These are phyloP conservation scores for Euwallacea similis DNA, from an alignment of 1,140 invertebrate genomes.

Conservation along the genomic window DNA sequence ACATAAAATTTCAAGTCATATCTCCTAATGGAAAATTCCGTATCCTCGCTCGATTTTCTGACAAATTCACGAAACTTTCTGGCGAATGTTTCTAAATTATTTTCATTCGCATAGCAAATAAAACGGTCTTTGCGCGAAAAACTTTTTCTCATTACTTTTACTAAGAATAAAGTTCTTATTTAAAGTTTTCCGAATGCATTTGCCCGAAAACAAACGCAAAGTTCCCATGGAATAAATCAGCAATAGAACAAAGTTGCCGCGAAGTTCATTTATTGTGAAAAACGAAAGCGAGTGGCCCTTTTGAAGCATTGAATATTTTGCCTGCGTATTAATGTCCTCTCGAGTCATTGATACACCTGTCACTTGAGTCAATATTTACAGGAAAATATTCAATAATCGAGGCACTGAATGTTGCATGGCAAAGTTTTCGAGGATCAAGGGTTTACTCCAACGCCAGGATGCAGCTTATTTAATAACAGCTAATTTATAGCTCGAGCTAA, in stretches of 20 bases:
- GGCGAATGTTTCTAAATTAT: background rate
- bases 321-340: too few species aligned
- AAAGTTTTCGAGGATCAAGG: background rate
- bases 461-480: conserved; percentile 23
- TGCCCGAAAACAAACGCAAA: conserved; percentile 12
- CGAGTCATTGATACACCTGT: too few species aligned
- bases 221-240: conserved; percentile 13
- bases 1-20: background rate
- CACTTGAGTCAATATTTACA: too few species aligned
- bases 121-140: conserved; percentile 1
- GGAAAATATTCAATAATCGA: too few species aligned
- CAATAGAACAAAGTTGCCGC: conserved; percentile 13
- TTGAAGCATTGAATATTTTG: conserved; percentile 4
- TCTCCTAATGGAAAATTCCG: background rate
- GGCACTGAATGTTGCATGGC: too few species aligned
- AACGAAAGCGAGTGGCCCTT: conserved; percentile 3
- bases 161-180: conserved; percentile 2
- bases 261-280: conserved; percentile 13
- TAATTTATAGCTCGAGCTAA: conserved; percentile 26
- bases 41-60: background rate
- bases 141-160: conserved; percentile 7
- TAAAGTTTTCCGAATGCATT: conserved; percentile 11
- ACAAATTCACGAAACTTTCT: conserved; percentile 1
- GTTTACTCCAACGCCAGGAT: background rate
- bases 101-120: conserved; percentile 4